Percentiles rank a stretch among this genome's conserved stretches.
Conservation (phyloP, 1,140 invertebrate species). For the Cardiocondyla obscurior region DNA sequence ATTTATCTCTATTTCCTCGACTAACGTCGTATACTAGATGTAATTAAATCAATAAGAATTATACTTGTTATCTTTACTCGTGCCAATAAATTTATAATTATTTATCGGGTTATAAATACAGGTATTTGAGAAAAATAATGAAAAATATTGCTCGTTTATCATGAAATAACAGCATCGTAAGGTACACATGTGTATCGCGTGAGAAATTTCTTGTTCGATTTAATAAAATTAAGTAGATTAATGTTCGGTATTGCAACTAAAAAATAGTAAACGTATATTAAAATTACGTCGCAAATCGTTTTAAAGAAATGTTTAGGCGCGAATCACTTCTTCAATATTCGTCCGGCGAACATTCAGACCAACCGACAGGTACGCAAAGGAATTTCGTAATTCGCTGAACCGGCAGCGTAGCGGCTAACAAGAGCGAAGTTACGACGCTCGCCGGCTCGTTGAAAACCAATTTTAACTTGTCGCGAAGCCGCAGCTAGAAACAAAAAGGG, state of each 20-base stretch:
- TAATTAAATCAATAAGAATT: neutral
- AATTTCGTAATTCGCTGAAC: conserved; percentile 72
- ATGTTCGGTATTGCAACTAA: neutral
- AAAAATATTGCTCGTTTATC: neutral
- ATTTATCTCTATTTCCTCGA: neutral
- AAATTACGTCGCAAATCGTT: neutral
- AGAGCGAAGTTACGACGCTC: conserved; percentile 64
- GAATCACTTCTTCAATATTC: conserved; percentile 46
- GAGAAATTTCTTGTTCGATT: neutral
- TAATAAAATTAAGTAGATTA: neutral
- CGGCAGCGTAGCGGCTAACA: conserved; percentile 66
- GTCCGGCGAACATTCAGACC: conserved; percentile 56
- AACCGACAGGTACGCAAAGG: conserved; percentile 63
- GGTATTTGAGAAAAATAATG: neutral
- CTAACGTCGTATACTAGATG: neutral
- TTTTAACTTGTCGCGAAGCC: conserved; percentile 55
- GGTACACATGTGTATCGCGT: no score
- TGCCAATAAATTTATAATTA: neutral
- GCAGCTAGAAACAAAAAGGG: conserved; percentile 42
- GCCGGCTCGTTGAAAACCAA: conserved; percentile 58
- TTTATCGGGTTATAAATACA: neutral
- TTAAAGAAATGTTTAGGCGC: neutral
- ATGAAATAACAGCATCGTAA: neutral
- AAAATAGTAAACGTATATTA: neutral
- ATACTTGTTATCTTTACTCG: neutral